Evolutionary conservation across 1,140 invertebrate genomes (phyloP).

Genomic region (Plodia interpunctella): DNA sequence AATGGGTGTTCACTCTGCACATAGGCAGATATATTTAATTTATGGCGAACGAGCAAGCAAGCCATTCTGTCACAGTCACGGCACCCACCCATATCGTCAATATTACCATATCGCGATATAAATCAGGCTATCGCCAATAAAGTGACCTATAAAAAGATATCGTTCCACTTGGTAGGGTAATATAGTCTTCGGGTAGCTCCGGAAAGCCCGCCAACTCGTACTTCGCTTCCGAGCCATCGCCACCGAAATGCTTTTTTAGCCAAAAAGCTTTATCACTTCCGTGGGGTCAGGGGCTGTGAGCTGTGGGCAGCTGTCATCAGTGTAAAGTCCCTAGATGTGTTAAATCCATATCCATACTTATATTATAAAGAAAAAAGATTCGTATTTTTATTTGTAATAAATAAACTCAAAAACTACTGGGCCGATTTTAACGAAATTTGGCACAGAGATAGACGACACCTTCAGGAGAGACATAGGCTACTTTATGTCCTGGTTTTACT

Average conservation of each 20-base stretch:
- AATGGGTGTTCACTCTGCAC: too few relatives aligned
- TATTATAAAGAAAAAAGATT: too few relatives aligned
- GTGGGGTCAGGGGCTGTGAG: constrained; percentile 51
- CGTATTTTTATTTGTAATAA: background rate
- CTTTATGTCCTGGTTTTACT: too few relatives aligned
- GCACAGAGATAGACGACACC: too few relatives aligned
- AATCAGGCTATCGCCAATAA: background rate
- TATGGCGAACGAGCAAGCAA: background rate
- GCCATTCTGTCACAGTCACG: background rate
- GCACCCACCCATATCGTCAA: constrained; percentile 11
- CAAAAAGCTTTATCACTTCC: constrained; percentile 76
- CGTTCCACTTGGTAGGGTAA: constrained; percentile 47
- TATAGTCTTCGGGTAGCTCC: background rate
- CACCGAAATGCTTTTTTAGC: constrained; percentile 69
- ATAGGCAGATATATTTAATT: too few relatives aligned
- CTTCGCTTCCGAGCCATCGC: constrained; percentile 66
- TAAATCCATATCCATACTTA: too few relatives aligned
- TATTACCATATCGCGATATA: background rate
- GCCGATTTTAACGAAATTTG: too few relatives aligned
- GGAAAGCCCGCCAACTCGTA: constrained; percentile 29
- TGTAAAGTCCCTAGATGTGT: constrained; percentile 25
- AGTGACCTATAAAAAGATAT: constrained; percentile 34
- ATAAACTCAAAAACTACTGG: too few relatives aligned
- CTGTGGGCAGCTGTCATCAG: constrained; percentile 21
- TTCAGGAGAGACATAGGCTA: too few relatives aligned